Conservation (phyloP, 2,113 vertebrate genomes). For the Cercocebus atys region DNA sequence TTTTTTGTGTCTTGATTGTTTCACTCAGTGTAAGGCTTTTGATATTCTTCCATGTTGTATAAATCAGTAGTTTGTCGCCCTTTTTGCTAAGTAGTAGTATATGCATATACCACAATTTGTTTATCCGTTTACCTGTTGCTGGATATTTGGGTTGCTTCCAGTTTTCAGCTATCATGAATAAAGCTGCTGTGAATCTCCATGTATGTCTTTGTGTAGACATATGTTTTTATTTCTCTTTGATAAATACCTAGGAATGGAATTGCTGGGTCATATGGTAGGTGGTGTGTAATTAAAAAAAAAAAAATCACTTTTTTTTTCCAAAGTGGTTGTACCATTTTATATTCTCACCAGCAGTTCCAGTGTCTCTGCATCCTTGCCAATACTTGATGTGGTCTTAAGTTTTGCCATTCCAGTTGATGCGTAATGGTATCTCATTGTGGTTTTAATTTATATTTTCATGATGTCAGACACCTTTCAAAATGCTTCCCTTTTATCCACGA, state of each 20-base stretch:
- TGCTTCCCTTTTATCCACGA: slow-evolving; percentile 36
- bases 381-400: slow-evolving; percentile 19
- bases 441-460: slow-evolving; percentile 48
- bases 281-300: slow-evolving; percentile 15
- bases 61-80: slow-evolving; percentile 15
- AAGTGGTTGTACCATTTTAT: slow-evolving; percentile 40
- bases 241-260: slow-evolving; percentile 55
- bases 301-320: slow-evolving; percentile 13
- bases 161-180: slow-evolving; percentile 43
- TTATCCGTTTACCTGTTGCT: neutral
- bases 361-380: slow-evolving; percentile 7
- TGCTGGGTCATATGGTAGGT: slow-evolving; percentile 31
- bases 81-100: neutral
- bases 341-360: neutral
- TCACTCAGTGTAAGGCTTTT: slow-evolving; percentile 19
- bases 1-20: slow-evolving; percentile 28
- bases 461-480: slow-evolving; percentile 22
- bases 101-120: neutral
- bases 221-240: slow-evolving; percentile 48
- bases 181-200: slow-evolving; percentile 16
- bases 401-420: slow-evolving; percentile 38
- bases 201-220: neutral
- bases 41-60: neutral
- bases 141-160: slow-evolving; percentile 14
- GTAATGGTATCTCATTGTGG: slow-evolving; percentile 5